Percentiles rank a stretch among this genome's conserved stretches.
Evolutionary conservation across 2,113 vertebrate species (phyloP).

Genomic region (Genyomyrus donnyi): DNA sequence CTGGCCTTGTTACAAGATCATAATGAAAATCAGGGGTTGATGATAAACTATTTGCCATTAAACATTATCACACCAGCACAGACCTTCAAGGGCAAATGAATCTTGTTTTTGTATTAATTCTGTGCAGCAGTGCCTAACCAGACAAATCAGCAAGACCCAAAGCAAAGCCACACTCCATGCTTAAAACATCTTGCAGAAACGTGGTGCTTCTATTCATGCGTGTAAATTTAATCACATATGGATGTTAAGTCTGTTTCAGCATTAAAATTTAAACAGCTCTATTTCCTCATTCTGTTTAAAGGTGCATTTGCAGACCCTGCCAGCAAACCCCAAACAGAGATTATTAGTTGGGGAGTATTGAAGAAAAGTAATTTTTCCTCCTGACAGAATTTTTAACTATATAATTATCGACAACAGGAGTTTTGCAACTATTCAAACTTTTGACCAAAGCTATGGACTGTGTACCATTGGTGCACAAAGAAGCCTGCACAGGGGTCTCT

Average conservation of each 20-base stretch:
- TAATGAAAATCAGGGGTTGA: neutral
- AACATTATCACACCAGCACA: neutral
- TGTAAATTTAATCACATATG: neutral
- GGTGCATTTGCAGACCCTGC: no score
- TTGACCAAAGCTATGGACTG: neutral
- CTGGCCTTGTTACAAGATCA: neutral
- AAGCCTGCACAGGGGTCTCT: neutral
- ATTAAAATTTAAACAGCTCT: no score
- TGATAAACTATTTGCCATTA: neutral
- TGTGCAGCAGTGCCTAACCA: neutral
- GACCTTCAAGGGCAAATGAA: neutral
- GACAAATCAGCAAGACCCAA: neutral
- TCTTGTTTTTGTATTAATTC: neutral
- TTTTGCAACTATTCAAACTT: neutral
- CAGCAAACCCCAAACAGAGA: neutral
- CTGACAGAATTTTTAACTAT: neutral
- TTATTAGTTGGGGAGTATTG: neutral
- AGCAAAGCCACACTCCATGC: neutral
- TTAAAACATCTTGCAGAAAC: neutral
- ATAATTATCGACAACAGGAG: neutral
- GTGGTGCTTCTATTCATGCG: neutral
- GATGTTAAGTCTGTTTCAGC: neutral
- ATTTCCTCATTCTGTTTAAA: no score
- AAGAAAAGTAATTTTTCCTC: neutral
- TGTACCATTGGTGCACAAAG: neutral